A percentile compares a stretch with the other conserved stretches of the same genome.
phyloP scores from a whole-genome alignment of 2,797 vertebrate genomes.

The Poeciliopsis infans region DNA sequence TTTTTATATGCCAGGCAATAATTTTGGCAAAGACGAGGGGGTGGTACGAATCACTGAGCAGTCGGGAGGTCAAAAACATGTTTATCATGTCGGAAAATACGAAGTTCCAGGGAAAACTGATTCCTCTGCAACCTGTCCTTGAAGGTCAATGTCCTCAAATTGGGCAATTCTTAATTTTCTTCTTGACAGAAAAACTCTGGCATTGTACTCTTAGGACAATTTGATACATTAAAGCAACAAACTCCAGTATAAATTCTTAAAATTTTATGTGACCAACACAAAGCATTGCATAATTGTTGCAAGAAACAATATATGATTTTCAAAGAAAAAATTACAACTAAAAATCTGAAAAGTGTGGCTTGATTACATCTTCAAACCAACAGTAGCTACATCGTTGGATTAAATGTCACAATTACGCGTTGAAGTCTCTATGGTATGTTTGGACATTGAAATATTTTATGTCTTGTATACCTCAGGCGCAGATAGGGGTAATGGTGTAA shows the following conservation, averaged over 20 bases:
- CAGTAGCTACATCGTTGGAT: not conserved
- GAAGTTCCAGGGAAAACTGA: not conserved
- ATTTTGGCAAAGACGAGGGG: not conserved
- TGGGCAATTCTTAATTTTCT: not conserved
- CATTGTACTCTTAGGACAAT: not conserved
- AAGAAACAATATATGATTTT: not conserved
- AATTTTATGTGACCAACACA: not conserved
- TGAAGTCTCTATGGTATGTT: not conserved
- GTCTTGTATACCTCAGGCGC: not conserved
- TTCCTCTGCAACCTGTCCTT: not conserved
- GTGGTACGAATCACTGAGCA: not conserved
- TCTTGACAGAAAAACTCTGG: not conserved
- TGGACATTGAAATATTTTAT: not conserved
- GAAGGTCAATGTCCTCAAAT: not conserved
- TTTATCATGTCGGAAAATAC: not conserved
- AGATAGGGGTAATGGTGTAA: not conserved
- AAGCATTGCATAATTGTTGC: not conserved
- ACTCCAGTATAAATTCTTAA: not conserved
- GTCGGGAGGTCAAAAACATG: not conserved
- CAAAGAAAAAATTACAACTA: not conserved
- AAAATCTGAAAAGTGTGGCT: not conserved
- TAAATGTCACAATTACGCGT: not conserved
- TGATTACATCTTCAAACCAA: not conserved
- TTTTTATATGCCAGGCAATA: not conserved
- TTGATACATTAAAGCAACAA: not conserved